Evolutionary conservation across 1,140 invertebrate genomes (phyloP).

Genomic region (Antheraea pernyi): DNA sequence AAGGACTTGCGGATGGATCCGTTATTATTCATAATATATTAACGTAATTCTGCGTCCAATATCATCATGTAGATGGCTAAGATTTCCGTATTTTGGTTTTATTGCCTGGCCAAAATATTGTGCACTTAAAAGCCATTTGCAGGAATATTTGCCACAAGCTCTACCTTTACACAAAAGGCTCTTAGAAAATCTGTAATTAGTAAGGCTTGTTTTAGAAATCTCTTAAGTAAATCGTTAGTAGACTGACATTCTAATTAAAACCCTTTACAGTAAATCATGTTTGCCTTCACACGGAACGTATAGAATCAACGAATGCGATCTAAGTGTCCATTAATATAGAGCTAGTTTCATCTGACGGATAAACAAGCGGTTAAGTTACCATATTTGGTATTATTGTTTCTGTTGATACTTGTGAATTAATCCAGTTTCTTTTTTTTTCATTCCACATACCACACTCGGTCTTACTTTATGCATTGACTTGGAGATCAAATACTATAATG

Average conservation of each 20-base stretch:
- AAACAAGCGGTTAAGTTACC: slow-evolving; percentile 33
- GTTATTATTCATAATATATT: not conserved
- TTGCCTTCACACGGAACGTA: slow-evolving; percentile 3
- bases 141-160: too few species aligned
- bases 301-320: slow-evolving; percentile 4
- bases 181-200: too few species aligned
- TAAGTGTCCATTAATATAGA: slow-evolving; percentile 19
- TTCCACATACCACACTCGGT: not conserved
- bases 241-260: not conserved
- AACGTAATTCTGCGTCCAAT: not conserved
- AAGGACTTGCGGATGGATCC: not conserved
- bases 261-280: slow-evolving; percentile 4
- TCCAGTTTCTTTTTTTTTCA: slow-evolving; percentile 4
- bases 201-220: not conserved
- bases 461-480: not conserved
- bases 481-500: too few species aligned
- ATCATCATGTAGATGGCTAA: not conserved
- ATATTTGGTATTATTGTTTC: slow-evolving; percentile 41
- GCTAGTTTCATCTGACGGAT: slow-evolving; percentile 34
- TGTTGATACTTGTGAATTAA: slow-evolving; percentile 15
- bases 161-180: too few species aligned
- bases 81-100: too few species aligned
- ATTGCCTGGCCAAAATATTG: too few species aligned
- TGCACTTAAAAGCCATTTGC: too few species aligned
- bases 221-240: not conserved